Evolutionary conservation across 2,113 vertebrate species (phyloP), one percentile per base, ranked within the genome.

Genomic region (Dipodomys stephensi): DNA sequence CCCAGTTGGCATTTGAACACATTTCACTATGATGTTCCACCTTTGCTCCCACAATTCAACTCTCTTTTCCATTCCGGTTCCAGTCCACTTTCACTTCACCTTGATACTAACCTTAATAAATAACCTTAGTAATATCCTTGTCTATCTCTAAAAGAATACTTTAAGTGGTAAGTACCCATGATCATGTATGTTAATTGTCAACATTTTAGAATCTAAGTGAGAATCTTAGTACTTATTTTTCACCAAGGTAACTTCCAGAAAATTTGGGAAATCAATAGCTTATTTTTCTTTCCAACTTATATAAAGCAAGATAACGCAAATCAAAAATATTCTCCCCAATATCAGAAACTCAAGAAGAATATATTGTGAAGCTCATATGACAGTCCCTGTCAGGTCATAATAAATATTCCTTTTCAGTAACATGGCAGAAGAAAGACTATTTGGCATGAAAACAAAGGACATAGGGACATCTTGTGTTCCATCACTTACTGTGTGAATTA

Each of bases 211-310:
- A 62, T 8, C 44, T 6, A 28, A 32, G 15, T 93, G 32, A 89
- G 85, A 90, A 80, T 73, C 83, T 68, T 60, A 83, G 72, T n/a
- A 82, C 80, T 90, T 86, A 44, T 68, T 71, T 84, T 92, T 77
- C 69, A 87, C 27, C 82, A 93, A 57, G 53, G 7, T 72, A 82
- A 81, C 49, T 95, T 74, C 25, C 11, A 94, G 18, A 81, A 84
- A 28, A 92, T 88, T 85, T 90, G 32, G 74, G 88, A 95, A 96
- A 87, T 94, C 92, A 92, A 94, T 82, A 95, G n/a, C 68, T 87
- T 92, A 87, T 96, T 97, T 39, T 96, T 96, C 93, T 90, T 88
- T 90, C 30, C 67, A 96, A 88, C 16, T 95, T 78, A 91, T 84
- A 20, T 87, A 62, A 95, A 94, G 28, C 79, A 92, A 92, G 95